Evolutionary conservation across 2,888 invertebrate genomes (phyloP).

Genomic region (Scrobipalpa costella): DNA sequence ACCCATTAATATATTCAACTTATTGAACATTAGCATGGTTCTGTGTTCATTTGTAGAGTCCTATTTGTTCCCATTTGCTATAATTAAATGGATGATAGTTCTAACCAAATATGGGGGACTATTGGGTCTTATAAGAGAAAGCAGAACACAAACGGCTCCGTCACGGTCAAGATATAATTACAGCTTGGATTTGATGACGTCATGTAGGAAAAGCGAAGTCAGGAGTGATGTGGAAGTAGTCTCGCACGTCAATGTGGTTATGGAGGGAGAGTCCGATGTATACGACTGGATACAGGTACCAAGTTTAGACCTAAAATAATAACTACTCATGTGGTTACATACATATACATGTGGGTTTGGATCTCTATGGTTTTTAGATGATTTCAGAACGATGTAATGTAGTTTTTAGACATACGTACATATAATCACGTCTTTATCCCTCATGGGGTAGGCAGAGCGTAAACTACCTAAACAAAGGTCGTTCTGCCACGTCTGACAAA

Average conservation of each 20-base stretch:
- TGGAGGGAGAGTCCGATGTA: conserved; percentile 41
- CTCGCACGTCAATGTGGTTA: conserved; percentile 51
- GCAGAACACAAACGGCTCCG: conserved; percentile 12
- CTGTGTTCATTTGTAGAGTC: conserved; percentile 54
- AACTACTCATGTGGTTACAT: too few relatives aligned
- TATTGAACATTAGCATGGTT: conserved; percentile 48
- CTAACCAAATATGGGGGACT: conserved; percentile 49
- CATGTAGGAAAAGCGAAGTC: conserved; percentile 29
- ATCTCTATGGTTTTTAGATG: too few relatives aligned
- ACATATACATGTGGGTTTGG: too few relatives aligned
- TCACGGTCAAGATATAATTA: conserved; percentile 45
- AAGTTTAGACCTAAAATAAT: neutral
- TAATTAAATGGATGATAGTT: conserved; percentile 57
- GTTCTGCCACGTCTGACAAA: too few relatives aligned
- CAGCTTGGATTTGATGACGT: conserved; percentile 50
- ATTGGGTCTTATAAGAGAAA: conserved; percentile 30
- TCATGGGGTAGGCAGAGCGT: too few relatives aligned
- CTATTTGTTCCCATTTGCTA: conserved; percentile 51
- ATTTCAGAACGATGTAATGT: too few relatives aligned
- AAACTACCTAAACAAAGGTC: too few relatives aligned
- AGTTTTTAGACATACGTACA: too few relatives aligned
- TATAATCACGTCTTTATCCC: too few relatives aligned
- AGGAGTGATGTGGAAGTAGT: conserved; percentile 34
- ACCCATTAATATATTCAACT: conserved; percentile 27
- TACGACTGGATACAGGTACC: conserved; percentile 47